Evolutionary conservation across 2,797 vertebrate species (phyloP).

Genomic region (Sebastes wilsoni): DNA sequence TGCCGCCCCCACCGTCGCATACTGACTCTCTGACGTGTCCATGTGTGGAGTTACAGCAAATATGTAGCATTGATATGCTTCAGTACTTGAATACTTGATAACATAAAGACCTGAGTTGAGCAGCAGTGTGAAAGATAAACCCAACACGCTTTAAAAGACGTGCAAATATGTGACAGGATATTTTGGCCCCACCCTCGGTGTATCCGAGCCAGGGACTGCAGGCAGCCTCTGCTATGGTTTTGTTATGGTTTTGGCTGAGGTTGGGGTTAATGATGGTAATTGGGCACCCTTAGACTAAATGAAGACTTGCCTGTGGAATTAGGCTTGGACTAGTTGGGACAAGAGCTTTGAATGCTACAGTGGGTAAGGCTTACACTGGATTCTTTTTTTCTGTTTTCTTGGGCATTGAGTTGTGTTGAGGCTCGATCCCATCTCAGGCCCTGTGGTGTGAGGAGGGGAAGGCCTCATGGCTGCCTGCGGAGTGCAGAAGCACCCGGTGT

Average conservation of each 20-base stretch:
- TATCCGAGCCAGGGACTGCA: slow-evolving; percentile 10
- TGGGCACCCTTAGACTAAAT: slow-evolving; percentile 46
- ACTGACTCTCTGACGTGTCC: slow-evolving; percentile 24
- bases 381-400: slow-evolving; percentile 26
- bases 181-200: neutral
- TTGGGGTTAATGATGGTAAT: slow-evolving; percentile 47
- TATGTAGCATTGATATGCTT: neutral
- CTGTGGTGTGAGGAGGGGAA: slow-evolving; percentile 57
- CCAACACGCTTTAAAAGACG: neutral
- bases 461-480: slow-evolving; percentile 74
- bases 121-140: slow-evolving; percentile 10
- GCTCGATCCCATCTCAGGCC: slow-evolving; percentile 43
- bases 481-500: slow-evolving; percentile 86
- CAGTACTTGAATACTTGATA: neutral
- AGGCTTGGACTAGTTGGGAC: slow-evolving; percentile 37
- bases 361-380: slow-evolving; percentile 7
- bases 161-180: slow-evolving; percentile 20
- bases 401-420: slow-evolving; percentile 31
- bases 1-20: slow-evolving; percentile 13
- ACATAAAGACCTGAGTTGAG: neutral
- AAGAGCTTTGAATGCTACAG: slow-evolving; percentile 39
- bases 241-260: slow-evolving; percentile 50
- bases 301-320: slow-evolving; percentile 45
- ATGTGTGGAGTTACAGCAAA: neutral
- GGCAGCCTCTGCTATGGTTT: slow-evolving; percentile 23